Conservation (phyloP, 2,113 vertebrate genomes). For the Grantiella picta region DNA sequence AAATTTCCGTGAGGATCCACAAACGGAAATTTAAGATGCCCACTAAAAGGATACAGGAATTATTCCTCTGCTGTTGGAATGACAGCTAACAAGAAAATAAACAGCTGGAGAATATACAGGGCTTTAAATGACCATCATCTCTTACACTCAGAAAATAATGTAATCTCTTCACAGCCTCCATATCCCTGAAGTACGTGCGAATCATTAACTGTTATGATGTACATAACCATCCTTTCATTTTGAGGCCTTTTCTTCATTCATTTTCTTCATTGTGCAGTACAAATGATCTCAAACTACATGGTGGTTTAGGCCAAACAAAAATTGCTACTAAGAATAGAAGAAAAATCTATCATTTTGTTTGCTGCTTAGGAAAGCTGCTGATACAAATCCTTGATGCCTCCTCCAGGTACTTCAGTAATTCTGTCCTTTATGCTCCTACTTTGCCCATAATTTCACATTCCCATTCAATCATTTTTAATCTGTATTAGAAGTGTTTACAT, state of each 20-base stretch:
- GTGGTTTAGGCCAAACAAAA: background rate
- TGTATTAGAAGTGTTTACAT: background rate
- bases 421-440: background rate
- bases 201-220: background rate
- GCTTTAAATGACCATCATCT: constrained; percentile 10
- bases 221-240: background rate
- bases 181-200: background rate
- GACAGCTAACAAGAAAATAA: background rate
- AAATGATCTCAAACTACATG: background rate
- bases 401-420: background rate
- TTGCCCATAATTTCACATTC: background rate
- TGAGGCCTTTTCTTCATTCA: background rate
- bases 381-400: background rate
- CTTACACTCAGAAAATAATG: background rate
- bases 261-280: background rate
- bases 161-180: background rate
- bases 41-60: background rate
- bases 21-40: background rate
- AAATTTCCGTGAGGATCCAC: background rate
- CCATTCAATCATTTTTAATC: background rate
- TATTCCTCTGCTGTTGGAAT: background rate
- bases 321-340: background rate
- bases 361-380: background rate
- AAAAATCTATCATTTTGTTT: background rate
- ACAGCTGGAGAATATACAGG: background rate